Base-by-base conservation (phyloP, 2,797 vertebrate genomes). In the Rhodeus uyekii region DNA sequence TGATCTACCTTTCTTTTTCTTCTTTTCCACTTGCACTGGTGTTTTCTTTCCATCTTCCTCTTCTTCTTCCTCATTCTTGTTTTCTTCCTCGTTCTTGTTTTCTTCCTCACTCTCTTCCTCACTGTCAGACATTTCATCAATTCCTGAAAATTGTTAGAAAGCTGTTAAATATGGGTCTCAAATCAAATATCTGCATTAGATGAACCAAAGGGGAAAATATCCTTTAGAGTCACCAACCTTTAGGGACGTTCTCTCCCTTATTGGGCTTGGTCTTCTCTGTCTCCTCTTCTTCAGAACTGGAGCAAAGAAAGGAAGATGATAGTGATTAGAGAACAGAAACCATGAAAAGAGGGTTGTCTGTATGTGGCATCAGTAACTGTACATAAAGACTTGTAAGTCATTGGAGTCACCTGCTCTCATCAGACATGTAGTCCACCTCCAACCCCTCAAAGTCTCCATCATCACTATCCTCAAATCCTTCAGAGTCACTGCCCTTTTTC, bases 381-480 rank as follows among this genome's bases (percentile, higher is more conserved):
- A 13, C 46, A 32, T 32, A 39, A 42, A 42, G 22, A 24, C n/a
- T 29, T 39, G 42, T 9, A 22, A 5, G 5, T 53, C 46, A 44
- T 38, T 58, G 5, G 38, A 48, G 36, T 77, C 65, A 97, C 97
- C 97, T 97, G 91, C 95, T 97, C 86, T 96, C 96, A 1, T 97
- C 97, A 0, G 96, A 97, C 96, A 98, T 98, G 90, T 98, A 98
- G 86, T 98, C 97, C 80, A 98, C 97, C 85, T 98, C 97, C 48
- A 96, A 93, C 3, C 97, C 96, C 88, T 98, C 97, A 0, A 97
- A 95, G 90, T 98, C 96, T 0, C 97, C 96, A 0, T 98, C 97
- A 0, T 98, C 97, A 0, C 97, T 98, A 91, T 98, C 97, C 87
- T 98, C 97, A 5, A 96, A 79, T 4, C 95, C 96, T 87, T 98